Percentiles rank a stretch among this genome's conserved stretches.
Evolutionary conservation across 2,797 vertebrate species (phyloP).

Genomic region (Otolemur crassicaudatus): DNA sequence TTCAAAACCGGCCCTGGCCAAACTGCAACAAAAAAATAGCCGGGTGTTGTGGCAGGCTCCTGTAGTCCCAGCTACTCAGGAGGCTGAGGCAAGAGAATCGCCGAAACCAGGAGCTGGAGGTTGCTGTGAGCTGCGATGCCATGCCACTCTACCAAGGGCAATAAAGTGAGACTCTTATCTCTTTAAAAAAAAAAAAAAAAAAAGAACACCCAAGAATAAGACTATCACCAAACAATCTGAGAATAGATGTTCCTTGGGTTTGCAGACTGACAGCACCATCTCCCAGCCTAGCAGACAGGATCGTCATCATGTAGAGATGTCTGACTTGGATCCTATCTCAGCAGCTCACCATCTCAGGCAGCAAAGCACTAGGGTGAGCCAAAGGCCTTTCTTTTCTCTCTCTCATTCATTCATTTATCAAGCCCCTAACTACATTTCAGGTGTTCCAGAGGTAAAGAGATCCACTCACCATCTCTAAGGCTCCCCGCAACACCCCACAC

Average conservation of each 20-base stretch:
- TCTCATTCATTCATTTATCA: neutral
- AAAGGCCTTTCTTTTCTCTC: neutral
- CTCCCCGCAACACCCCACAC: conserved; percentile 96
- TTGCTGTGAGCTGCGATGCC: too few relatives aligned
- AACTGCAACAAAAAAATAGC: too few relatives aligned
- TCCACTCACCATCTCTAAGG: conserved; percentile 96
- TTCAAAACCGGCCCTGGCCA: too few relatives aligned
- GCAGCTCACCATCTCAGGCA: neutral
- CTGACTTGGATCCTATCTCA: neutral
- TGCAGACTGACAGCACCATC: neutral
- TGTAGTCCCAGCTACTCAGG: too few relatives aligned
- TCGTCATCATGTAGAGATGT: accelerated
- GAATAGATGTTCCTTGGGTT: neutral
- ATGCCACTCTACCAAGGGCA: too few relatives aligned
- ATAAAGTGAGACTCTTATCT: too few relatives aligned
- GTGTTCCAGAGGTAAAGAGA: neutral
- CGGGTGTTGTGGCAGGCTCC: too few relatives aligned
- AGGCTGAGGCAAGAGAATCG: too few relatives aligned
- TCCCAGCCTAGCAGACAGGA: neutral
- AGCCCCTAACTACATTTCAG: neutral
- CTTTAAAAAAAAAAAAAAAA: too few relatives aligned
- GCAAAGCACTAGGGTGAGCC: neutral
- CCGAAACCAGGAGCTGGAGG: too few relatives aligned
- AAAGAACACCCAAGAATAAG: neutral
- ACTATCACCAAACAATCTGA: neutral